phyloP scores from a whole-genome alignment of 1,140 invertebrate genomes.

The Dendrolimus punctatus region DNA sequence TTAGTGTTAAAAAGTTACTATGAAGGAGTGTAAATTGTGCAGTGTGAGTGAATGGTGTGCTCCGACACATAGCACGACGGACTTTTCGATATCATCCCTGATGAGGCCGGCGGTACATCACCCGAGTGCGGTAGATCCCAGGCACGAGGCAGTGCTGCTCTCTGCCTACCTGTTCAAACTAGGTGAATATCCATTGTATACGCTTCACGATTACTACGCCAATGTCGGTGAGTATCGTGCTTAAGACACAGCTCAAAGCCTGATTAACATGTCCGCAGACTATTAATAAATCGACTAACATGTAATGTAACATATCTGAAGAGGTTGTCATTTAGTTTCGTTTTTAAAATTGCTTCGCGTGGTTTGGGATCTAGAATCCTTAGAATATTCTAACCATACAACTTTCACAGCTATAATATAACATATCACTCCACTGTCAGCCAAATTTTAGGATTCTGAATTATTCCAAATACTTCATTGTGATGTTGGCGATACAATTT shows the following conservation, averaged over 20 bases:
- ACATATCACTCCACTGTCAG: too few relatives aligned
- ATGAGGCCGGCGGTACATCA: conserved; percentile 54
- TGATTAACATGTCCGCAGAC: conserved; percentile 6
- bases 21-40: conserved; percentile 69
- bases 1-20: conserved; percentile 59
- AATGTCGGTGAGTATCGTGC: conserved; percentile 61
- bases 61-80: conserved; percentile 39
- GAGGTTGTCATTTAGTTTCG: too few relatives aligned
- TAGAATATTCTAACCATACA: too few relatives aligned
- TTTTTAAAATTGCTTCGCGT: too few relatives aligned
- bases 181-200: conserved; percentile 70
- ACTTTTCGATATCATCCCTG: conserved; percentile 66
- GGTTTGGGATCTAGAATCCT: too few relatives aligned
- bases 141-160: conserved; percentile 62
- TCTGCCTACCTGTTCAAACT: conserved; percentile 69
- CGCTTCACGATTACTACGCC: conserved; percentile 62
- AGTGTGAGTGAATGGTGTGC: conserved; percentile 52
- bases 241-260: conserved; percentile 23
- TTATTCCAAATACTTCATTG: too few relatives aligned
- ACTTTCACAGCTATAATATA: too few relatives aligned
- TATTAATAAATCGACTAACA: too few relatives aligned
- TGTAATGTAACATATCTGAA: too few relatives aligned
- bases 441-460: too few relatives aligned
- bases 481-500: too few relatives aligned
- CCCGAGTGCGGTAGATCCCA: conserved; percentile 40